phyloP scores from a whole-genome alignment of 2,888 invertebrate species.

The Nymphalis c-album region DNA sequence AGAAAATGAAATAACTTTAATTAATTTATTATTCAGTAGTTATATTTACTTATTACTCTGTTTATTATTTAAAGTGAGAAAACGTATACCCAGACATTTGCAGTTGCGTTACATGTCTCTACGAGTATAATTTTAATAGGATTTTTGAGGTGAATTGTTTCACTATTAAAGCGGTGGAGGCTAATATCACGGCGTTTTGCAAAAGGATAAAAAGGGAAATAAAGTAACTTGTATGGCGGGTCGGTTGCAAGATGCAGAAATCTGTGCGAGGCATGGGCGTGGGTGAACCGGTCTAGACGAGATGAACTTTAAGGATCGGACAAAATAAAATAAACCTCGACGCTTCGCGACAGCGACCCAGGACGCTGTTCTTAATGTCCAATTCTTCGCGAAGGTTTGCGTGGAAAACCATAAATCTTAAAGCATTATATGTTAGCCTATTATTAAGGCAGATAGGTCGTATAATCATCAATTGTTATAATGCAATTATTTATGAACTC shows the following conservation, averaged over 20 bases:
- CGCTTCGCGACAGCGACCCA: slow-evolving; percentile 66
- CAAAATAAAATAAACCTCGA: slow-evolving; percentile 72
- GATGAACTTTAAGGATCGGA: slow-evolving; percentile 78
- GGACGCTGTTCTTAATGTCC: slow-evolving; percentile 56
- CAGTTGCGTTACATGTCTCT: slow-evolving; percentile 18
- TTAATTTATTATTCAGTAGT: no score
- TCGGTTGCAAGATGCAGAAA: slow-evolving; percentile 79
- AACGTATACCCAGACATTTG: slow-evolving; percentile 4
- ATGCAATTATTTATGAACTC: slow-evolving; percentile 28
- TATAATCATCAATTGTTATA: slow-evolving; percentile 32
- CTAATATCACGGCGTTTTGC: slow-evolving; percentile 67
- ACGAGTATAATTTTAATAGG: slow-evolving; percentile 47
- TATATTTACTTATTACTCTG: not conserved
- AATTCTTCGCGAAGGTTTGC: slow-evolving; percentile 46
- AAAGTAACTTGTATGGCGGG: slow-evolving; percentile 77
- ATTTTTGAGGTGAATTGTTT: slow-evolving; percentile 57
- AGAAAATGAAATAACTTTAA: not conserved
- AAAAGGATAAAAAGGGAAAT: slow-evolving; percentile 76
- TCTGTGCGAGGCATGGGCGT: slow-evolving; percentile 74
- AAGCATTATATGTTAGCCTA: slow-evolving; percentile 29
- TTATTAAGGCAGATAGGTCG: slow-evolving; percentile 34
- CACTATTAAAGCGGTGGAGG: slow-evolving; percentile 59
- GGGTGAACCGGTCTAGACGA: slow-evolving; percentile 79
- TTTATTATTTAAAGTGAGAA: not conserved
- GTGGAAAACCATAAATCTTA: slow-evolving; percentile 34